These are phyloP conservation scores for Aurelia coerulea DNA, from an alignment of 30 jellyfish, hydroid and myxozoan genomes.

Conservation along the genomic window DNA sequence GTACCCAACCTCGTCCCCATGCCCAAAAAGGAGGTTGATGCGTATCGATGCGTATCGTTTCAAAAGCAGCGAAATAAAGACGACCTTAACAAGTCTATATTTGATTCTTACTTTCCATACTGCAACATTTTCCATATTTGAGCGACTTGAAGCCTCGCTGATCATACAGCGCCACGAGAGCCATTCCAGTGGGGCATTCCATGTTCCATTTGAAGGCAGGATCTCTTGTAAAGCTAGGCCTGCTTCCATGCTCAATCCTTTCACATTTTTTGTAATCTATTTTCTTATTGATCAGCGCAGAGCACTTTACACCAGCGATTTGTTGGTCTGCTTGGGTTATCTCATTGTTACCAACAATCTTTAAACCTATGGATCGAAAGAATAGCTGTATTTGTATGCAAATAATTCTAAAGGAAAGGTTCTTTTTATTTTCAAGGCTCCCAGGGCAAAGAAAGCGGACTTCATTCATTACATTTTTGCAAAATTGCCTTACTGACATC, in stretches of 20 bases:
- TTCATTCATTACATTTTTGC: too few relatives aligned
- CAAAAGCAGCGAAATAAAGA: too few relatives aligned
- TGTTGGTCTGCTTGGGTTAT: slow-evolving; percentile 8
- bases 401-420: too few relatives aligned
- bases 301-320: slow-evolving; percentile 73
- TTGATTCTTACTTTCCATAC: slow-evolving; percentile 48
- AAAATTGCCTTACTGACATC: too few relatives aligned
- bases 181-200: slow-evolving; percentile 76
- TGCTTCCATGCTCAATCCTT: slow-evolving; percentile 21
- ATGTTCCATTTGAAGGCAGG: slow-evolving; percentile 65
- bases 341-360: slow-evolving; percentile 20
- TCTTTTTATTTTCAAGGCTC: too few relatives aligned
- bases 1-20: too few relatives aligned
- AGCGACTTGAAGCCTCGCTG: slow-evolving; percentile 44
- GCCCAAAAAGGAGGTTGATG: too few relatives aligned
- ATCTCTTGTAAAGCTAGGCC: slow-evolving; percentile 21
- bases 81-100: too few relatives aligned
- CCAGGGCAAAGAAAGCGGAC: too few relatives aligned
- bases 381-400: too few relatives aligned
- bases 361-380: slow-evolving; percentile 29
- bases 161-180: slow-evolving; percentile 73
- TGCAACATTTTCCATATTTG: slow-evolving; percentile 82
- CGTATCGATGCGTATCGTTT: too few relatives aligned
- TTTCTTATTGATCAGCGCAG: slow-evolving; percentile 53
- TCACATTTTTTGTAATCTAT: slow-evolving; percentile 56